phyloP scores from a whole-genome alignment of 2,888 invertebrate species.

The Deilephila elpenor region DNA sequence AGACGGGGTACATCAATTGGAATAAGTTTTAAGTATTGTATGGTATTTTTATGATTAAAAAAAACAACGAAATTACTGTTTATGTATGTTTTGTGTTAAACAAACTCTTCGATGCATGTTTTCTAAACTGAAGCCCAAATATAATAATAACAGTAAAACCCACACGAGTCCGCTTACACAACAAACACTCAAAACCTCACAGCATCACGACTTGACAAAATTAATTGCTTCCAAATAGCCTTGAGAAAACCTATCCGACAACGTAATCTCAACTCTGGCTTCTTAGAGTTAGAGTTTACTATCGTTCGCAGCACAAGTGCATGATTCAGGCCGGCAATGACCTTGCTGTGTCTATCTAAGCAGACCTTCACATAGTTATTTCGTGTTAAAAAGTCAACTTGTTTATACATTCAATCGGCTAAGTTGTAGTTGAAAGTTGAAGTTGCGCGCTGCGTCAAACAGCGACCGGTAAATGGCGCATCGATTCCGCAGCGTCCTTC shows the following conservation, averaged over 20 bases:
- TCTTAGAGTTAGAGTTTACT: neutral
- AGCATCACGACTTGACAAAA: neutral
- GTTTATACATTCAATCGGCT: constrained; percentile 17
- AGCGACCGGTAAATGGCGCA: constrained; percentile 10
- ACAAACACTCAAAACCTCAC: constrained; percentile 15
- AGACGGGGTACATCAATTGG: neutral
- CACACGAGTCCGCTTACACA: constrained; percentile 9
- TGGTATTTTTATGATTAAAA: neutral
- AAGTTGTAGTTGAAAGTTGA: constrained; percentile 2
- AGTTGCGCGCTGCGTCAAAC: constrained; percentile 7
- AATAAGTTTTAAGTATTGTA: neutral
- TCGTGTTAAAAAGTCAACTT: constrained; percentile 41
- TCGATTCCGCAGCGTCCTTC: constrained; percentile 17
- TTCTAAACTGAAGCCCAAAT: neutral
- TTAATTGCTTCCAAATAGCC: constrained; percentile 26
- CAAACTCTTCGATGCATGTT: neutral
- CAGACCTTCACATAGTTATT: constrained; percentile 64
- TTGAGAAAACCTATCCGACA: neutral
- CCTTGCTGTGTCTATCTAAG: constrained; percentile 66
- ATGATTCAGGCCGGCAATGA: constrained; percentile 54
- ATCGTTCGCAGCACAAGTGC: constrained; percentile 22
- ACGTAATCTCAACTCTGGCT: neutral
- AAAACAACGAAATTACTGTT: neutral
- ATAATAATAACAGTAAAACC: neutral
- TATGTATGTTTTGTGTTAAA: too few species aligned